phyloP scores from a whole-genome alignment of 2,888 invertebrate genomes.

The Drymonia ruficornis region DNA sequence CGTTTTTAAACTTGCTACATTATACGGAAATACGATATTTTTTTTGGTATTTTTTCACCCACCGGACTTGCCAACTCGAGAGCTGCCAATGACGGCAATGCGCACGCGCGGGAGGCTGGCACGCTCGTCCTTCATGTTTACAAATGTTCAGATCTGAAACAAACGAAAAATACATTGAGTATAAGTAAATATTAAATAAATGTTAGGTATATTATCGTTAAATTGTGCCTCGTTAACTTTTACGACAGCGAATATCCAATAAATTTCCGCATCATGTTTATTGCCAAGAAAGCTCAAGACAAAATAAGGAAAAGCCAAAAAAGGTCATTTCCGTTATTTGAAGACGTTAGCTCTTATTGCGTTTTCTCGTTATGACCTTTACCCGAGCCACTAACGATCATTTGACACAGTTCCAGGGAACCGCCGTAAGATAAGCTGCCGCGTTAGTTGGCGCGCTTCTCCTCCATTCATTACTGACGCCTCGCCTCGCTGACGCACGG shows the following conservation, averaged over 20 bases:
- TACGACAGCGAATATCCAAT: background rate
- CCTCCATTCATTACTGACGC: slow-evolving; percentile 37
- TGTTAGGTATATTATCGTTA: slow-evolving; percentile 5
- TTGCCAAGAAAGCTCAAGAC: background rate
- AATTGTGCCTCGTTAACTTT: background rate
- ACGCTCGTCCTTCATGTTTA: slow-evolving; percentile 85
- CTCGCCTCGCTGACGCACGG: slow-evolving; percentile 25
- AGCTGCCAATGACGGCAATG: slow-evolving; percentile 90
- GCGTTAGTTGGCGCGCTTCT: slow-evolving; percentile 28
- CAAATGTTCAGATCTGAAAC: slow-evolving; percentile 56
- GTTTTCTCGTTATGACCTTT: slow-evolving; percentile 11
- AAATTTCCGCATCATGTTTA: background rate
- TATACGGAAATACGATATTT: background rate
- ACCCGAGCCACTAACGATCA: slow-evolving; percentile 28
- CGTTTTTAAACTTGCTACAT: slow-evolving; percentile 8
- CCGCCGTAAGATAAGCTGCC: slow-evolving; percentile 26
- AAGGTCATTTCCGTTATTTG: background rate
- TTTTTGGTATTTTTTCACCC: slow-evolving; percentile 47
- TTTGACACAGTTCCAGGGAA: slow-evolving; percentile 27
- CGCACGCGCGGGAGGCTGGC: slow-evolving; percentile 87
- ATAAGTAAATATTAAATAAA: slow-evolving; percentile 7
- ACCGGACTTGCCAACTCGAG: slow-evolving; percentile 93
- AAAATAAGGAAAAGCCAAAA: background rate
- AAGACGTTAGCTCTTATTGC: slow-evolving; percentile 11
- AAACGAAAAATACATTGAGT: slow-evolving; percentile 36